These are phyloP conservation scores for Nomia melanderi DNA, from an alignment of 1,140 invertebrate genomes.

Conservation along the genomic window DNA sequence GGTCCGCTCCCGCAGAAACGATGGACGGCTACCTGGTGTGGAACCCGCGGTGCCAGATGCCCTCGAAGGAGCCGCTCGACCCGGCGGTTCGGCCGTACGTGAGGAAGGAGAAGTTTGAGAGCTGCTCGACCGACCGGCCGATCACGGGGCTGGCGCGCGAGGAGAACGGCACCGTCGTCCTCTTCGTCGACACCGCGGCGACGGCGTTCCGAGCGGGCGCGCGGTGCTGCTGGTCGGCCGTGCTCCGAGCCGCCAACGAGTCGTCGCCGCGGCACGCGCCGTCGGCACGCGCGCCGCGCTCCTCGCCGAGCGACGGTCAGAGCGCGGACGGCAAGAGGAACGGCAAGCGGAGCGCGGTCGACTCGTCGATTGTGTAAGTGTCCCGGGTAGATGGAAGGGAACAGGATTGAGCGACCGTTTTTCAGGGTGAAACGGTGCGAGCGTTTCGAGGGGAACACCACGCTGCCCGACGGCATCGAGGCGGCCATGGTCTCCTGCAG, in stretches of 20 bases:
- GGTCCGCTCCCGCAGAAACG: constrained; percentile 11
- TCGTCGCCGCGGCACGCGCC: too few relatives aligned
- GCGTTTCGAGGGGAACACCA: constrained; percentile 73
- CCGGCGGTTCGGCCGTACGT: constrained; percentile 84
- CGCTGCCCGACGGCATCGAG: constrained; percentile 73
- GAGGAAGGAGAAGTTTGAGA: constrained; percentile 81
- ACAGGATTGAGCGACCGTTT: not conserved
- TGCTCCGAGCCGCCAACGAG: constrained; percentile 69
- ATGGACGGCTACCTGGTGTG: constrained; percentile 84
- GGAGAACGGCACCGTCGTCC: constrained; percentile 64
- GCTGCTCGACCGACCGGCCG: constrained; percentile 80
- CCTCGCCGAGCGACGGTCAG: too few relatives aligned
- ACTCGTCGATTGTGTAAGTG: constrained; percentile 81
- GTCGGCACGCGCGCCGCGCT: too few relatives aligned
- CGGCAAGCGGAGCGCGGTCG: constrained; percentile 68
- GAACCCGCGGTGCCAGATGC: constrained; percentile 86
- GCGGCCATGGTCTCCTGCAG: constrained; percentile 79
- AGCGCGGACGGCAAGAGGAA: constrained; percentile 54
- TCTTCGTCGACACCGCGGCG: constrained; percentile 67
- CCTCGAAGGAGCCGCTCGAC: constrained; percentile 86
- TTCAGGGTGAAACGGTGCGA: constrained; percentile 77
- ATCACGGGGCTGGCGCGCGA: constrained; percentile 79
- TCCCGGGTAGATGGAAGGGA: not conserved
- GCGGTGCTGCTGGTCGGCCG: constrained; percentile 82
- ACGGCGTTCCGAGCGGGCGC: constrained; percentile 68